Evolutionary conservation across 2,797 vertebrate species (phyloP).

Genomic region (Lemur catta): DNA sequence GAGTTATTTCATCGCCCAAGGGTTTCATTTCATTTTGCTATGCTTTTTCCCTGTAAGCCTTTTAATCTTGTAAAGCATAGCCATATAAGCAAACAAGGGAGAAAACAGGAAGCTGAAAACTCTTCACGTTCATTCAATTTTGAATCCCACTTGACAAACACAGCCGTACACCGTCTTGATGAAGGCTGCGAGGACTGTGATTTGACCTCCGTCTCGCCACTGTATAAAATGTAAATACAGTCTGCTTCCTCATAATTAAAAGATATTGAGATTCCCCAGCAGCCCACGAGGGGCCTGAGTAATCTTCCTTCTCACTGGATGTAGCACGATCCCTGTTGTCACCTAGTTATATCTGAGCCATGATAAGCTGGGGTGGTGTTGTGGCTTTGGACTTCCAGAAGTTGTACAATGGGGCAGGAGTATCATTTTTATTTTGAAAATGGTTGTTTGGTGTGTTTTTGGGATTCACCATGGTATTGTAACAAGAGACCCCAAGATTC

Average conservation of each 20-base stretch:
- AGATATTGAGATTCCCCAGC: conserved; percentile 27
- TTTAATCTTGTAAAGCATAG: conserved; percentile 17
- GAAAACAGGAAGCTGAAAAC: conserved; percentile 25
- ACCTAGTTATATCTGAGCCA: neutral
- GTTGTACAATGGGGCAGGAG: neutral
- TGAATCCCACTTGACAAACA: conserved; percentile 46
- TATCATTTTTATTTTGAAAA: neutral
- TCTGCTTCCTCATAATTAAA: conserved; percentile 55
- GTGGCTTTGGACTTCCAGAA: neutral
- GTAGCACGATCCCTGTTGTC: neutral
- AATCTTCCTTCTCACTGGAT: neutral
- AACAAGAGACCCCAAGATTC: neutral
- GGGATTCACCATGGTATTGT: neutral
- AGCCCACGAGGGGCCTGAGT: rapidly evolving
- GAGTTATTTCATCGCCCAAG: conserved; percentile 12
- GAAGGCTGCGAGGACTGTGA: neutral
- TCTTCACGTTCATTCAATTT: neutral
- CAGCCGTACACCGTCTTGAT: neutral
- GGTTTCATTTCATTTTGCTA: neutral
- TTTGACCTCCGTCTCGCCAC: conserved; percentile 1
- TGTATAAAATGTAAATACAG: conserved; percentile 32
- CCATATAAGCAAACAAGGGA: conserved; percentile 29
- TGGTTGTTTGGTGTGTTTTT: neutral
- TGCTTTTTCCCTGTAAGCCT: neutral
- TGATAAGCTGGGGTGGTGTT: neutral